Percentiles rank a stretch among this genome's conserved stretches.
phyloP scores from a whole-genome alignment of 1,140 invertebrate species.

The Chironomus tepperi region DNA sequence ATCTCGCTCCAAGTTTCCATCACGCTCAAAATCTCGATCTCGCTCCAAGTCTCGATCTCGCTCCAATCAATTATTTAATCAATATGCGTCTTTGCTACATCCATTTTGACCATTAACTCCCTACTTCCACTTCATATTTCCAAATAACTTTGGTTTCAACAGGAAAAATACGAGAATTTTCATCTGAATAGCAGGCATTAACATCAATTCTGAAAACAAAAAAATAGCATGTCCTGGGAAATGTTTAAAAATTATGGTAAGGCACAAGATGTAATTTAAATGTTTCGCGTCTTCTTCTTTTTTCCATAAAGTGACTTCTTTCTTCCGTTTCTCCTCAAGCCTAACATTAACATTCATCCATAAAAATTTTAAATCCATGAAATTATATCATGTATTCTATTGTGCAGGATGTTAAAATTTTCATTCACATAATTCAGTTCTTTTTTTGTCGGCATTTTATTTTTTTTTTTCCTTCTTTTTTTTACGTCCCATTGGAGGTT shows the following conservation, averaged over 20 bases:
- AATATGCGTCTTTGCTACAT: too few species aligned
- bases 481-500: not conserved
- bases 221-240: not conserved
- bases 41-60: too few species aligned
- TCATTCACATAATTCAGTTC: not conserved
- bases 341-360: not conserved
- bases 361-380: not conserved
- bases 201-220: too few species aligned
- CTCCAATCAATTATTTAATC: too few species aligned
- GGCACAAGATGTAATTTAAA: not conserved
- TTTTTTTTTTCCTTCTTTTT: not conserved
- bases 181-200: too few species aligned
- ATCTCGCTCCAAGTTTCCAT: too few species aligned
- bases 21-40: too few species aligned
- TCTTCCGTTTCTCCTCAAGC: not conserved
- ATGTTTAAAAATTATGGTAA: not conserved
- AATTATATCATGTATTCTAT: not conserved
- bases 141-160: too few species aligned
- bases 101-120: too few species aligned
- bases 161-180: too few species aligned
- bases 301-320: not conserved
- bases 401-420: too few species aligned
- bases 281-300: not conserved
- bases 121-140: too few species aligned
- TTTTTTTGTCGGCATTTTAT: not conserved